Evolutionary conservation across 2,797 vertebrate genomes (phyloP).

Genomic region (Anniella stebbinsi): DNA sequence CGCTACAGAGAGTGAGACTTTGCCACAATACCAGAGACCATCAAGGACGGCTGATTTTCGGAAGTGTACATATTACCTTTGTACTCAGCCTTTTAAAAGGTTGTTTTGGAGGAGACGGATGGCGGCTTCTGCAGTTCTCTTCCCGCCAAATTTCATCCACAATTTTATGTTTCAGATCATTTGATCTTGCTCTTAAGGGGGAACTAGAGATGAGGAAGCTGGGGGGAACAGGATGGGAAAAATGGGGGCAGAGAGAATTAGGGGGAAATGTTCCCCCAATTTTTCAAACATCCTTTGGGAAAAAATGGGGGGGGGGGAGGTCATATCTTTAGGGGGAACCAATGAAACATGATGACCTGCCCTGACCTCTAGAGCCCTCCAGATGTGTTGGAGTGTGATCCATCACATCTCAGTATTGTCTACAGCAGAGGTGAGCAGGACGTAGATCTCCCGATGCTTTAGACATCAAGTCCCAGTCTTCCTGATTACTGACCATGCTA

Average conservation of each 20-base stretch:
- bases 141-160: not conserved
- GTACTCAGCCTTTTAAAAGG: conserved; percentile 30
- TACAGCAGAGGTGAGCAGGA: not conserved
- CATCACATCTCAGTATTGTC: too few relatives aligned
- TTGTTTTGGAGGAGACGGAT: conserved; percentile 14
- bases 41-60: conserved; percentile 8
- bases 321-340: too few relatives aligned
- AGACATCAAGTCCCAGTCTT: not conserved
- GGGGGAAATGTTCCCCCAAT: too few relatives aligned
- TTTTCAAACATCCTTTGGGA: too few relatives aligned
- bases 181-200: not conserved
- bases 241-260: too few relatives aligned
- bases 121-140: not conserved
- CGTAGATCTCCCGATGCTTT: not conserved
- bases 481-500: not conserved
- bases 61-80: conserved; percentile 31
- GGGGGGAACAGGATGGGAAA: too few relatives aligned
- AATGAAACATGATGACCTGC: too few relatives aligned
- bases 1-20: conserved; percentile 64
- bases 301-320: too few relatives aligned
- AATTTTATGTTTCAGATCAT: not conserved
- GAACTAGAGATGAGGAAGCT: too few relatives aligned
- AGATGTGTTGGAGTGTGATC: too few relatives aligned
- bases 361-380: too few relatives aligned
- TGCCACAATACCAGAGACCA: conserved; percentile 51